Base-by-base conservation (phyloP, 1,140 invertebrate genomes). In the Manduca sexta region DNA sequence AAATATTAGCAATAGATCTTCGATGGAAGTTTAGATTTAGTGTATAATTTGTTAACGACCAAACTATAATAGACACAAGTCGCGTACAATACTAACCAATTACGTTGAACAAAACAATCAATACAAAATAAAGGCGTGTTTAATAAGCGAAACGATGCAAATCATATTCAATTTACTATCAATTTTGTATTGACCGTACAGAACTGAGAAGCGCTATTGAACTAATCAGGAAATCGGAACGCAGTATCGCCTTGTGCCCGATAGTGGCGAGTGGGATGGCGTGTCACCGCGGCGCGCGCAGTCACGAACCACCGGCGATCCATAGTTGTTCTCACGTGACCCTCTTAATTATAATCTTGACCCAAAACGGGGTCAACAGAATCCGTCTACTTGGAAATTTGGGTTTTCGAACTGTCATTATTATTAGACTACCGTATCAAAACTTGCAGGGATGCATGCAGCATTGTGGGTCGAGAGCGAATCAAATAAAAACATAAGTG, bases 301-400 rank as follows among this genome's bases (percentile, higher is more conserved):
- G 69, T 80, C 77, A 80, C 76, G 76, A 80, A 73, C 61, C 38
- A 13, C 34, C 30, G 26, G 12, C 34, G 21, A 38, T 49, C 45
- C 60, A 53, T 61, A 51, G 58, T 59, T 60, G 56, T 74, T 76
- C 73, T 78, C 73, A 74, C 69, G 66, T 78, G 71, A 76, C 66
- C 69, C 60, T 78, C 65, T 78, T 78, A 76, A 79, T 82, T 79
- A 80, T 74, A 70, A 75, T 74, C 67, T 66, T 50, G 46, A 61
- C 57, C 51, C 43, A 34, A 66, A 76, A 69, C 52, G 61, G 60
- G 74, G 73, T 76, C 69, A 72, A 52, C 46, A 54, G 31, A 45
- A 50, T 41, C 40, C 48, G 30, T 33, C 30, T 18, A 49, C 39
- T 26, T 8, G 29, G 33, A 44, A 38, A 45, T 12, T 31, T 16